A percentile compares a stretch with the other conserved stretches of the same genome.
Evolutionary conservation across 2,888 invertebrate species (phyloP).

Genomic region (Cephalotes varians): DNA sequence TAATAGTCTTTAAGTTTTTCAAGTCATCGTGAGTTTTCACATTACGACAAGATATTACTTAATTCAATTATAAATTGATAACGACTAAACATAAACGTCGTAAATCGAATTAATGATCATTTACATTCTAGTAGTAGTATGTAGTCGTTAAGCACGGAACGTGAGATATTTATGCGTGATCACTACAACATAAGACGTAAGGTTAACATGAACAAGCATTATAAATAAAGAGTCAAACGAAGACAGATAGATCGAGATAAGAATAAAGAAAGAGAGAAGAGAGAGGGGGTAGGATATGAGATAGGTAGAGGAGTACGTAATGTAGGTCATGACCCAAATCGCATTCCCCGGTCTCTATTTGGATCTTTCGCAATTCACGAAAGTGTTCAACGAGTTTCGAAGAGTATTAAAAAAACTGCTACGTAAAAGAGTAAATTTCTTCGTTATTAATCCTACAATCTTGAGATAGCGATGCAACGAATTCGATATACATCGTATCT

Average conservation of each 20-base stretch:
- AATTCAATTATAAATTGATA: conserved; percentile 36
- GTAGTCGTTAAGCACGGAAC: conserved; percentile 19
- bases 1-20: neutral
- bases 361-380: conserved; percentile 73
- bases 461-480: neutral
- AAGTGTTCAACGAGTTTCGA: conserved; percentile 71
- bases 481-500: neutral
- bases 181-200: conserved; percentile 56
- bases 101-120: conserved; percentile 40
- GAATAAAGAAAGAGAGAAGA: conserved; percentile 41
- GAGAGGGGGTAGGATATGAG: conserved; percentile 8
- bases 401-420: conserved; percentile 34
- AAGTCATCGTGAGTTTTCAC: neutral
- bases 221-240: conserved; percentile 40
- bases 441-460: neutral
- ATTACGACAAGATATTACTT: conserved; percentile 6
- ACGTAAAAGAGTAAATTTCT: neutral
- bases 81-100: conserved; percentile 22
- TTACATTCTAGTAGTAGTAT: conserved; percentile 18
- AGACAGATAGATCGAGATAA: conserved; percentile 44
- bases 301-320: conserved; percentile 50
- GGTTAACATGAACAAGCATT: conserved; percentile 53
- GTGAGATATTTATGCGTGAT: conserved; percentile 14
- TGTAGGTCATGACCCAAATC: conserved; percentile 75
- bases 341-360: conserved; percentile 65